A percentile compares a stretch with the other conserved stretches of the same genome.
phyloP scores from a whole-genome alignment of 1,140 invertebrate genomes.

The Drosophila obscura region DNA sequence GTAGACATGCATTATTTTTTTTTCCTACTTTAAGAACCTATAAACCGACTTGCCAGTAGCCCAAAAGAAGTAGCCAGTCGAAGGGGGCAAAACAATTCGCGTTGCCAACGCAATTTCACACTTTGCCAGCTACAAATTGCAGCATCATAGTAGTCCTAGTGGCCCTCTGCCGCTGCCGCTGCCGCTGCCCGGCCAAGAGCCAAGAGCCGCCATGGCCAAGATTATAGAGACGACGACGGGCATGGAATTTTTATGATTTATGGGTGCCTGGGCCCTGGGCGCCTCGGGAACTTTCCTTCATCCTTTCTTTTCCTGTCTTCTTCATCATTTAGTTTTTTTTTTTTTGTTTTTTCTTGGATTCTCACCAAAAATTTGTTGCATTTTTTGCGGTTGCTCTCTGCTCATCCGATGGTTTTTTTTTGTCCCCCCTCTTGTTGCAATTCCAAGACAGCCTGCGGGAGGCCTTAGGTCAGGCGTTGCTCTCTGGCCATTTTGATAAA shows the following conservation, averaged over 20 bases:
- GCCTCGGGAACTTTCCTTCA: constrained; percentile 38
- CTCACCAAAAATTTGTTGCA: constrained; percentile 69
- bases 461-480: constrained; percentile 38
- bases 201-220: constrained; percentile 58
- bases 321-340: constrained; percentile 6
- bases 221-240: constrained; percentile 77
- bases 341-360: constrained; percentile 33
- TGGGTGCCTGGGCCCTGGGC: constrained; percentile 50
- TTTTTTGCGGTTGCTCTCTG: constrained; percentile 42
- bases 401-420: neutral
- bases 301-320: constrained; percentile 22
- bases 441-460: constrained; percentile 5
- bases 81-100: constrained; percentile 57
- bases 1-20: no score
- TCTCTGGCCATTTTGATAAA: constrained; percentile 71
- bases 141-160: constrained; percentile 60
- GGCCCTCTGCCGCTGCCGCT: constrained; percentile 14
- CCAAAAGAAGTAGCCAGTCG: constrained; percentile 1
- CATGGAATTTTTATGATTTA: constrained; percentile 79
- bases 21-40: neutral
- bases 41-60: neutral
- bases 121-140: constrained; percentile 81
- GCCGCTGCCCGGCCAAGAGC: neutral
- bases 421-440: constrained; percentile 23
- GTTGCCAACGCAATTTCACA: constrained; percentile 77